Evolutionary conservation across 2,113 vertebrate species (phyloP), one percentile per base, ranked within the genome.

Genomic region (Petroica traversi): DNA sequence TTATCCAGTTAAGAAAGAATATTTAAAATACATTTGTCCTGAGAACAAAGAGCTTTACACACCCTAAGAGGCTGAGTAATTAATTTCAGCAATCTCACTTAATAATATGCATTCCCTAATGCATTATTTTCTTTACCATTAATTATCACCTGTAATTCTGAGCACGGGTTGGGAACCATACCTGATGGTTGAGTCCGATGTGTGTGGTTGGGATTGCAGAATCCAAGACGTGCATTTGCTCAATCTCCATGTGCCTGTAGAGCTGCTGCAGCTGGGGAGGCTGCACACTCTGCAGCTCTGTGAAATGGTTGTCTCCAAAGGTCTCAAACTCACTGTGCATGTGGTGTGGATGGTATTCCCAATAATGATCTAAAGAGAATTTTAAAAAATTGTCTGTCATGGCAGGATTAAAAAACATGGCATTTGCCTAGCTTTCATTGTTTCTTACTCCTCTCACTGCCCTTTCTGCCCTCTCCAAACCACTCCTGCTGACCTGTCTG

Each of bases 221-320:
- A 80, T 99, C 99, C 23, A 99, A 95, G 82, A 99, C 98, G 2
- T 99, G 98, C 97, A 98, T 98, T 89, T 98, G 98, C 74, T 99
- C 99, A 8, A 98, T 93, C 89, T 98, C 96, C 98, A 99, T 98
- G 82, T 99, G 99, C 66, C 99, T 98, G 98, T 98, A 98, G 41
- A 99, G 98, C 92, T 98, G 98, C 52, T 99, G 97, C 40, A 99
- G 93, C 97, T 99, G 99, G 2, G 99, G 98, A 29, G 99, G 97
- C 95, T 99, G 99, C 28, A 99, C 99, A 0, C 99, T 99, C 98
- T 99, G 99, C 85, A 99, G 98, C 87, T 99, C 99, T 19, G 99
- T 99, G 97, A 99, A 99, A 92, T 99, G 99, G 71, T 97, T 98
- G 92, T 99, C 99, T 10, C 98, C 96, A 58, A 99, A 99, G 94